phyloP scores from a whole-genome alignment of 2,888 invertebrate genomes.

The Ennomos fuscantarius region DNA sequence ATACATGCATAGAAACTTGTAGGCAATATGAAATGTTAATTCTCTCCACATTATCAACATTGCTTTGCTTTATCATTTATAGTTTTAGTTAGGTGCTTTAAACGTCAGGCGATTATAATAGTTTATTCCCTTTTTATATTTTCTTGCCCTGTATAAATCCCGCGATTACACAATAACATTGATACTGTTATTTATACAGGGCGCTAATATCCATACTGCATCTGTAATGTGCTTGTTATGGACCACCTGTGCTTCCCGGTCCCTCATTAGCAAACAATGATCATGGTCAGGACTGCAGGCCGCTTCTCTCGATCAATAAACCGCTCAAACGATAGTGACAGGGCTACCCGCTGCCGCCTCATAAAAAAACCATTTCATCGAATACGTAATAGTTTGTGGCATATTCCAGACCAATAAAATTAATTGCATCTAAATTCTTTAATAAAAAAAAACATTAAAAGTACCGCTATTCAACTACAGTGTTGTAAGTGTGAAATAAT shows the following conservation, averaged over 20 bases:
- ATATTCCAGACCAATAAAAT: constrained; percentile 11
- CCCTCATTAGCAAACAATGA: constrained; percentile 82
- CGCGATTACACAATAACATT: no score
- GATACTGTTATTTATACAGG: background rate
- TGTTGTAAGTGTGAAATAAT: constrained; percentile 24
- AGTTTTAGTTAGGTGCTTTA: no score
- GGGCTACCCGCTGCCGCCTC: constrained; percentile 40
- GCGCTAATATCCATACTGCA: constrained; percentile 10
- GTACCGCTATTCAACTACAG: constrained; percentile 16
- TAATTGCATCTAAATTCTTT: constrained; percentile 13
- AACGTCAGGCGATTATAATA: no score
- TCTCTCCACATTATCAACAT: no score
- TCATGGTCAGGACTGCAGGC: constrained; percentile 53
- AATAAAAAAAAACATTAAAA: constrained; percentile 13
- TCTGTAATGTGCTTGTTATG: constrained; percentile 28
- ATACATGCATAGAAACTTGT: no score
- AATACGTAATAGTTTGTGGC: constrained; percentile 10
- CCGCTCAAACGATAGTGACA: constrained; percentile 54
- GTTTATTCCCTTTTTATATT: no score
- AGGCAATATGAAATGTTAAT: no score
- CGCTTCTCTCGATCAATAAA: constrained; percentile 64
- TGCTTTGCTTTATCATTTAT: no score
- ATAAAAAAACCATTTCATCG: constrained; percentile 4
- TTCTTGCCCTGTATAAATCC: no score
- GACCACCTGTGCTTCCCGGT: constrained; percentile 66